phyloP scores from a whole-genome alignment of 2,113 vertebrate species.

The Donacobius atricapilla region DNA sequence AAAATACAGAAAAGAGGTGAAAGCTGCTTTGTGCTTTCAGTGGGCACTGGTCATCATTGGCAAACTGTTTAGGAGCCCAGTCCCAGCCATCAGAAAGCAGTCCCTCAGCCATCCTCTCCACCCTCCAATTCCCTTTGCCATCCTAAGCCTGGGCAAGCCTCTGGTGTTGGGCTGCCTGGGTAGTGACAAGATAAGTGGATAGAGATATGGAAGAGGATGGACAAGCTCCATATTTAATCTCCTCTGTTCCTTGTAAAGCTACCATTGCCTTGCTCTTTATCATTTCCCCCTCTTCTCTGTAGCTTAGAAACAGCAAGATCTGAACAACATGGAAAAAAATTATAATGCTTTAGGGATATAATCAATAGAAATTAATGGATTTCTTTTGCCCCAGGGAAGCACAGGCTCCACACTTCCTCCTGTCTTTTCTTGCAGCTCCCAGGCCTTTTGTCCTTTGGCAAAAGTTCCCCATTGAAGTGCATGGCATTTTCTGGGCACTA shows the following conservation, averaged over 20 bases:
- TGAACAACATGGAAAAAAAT: background rate
- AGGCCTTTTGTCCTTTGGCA: constrained; percentile 43
- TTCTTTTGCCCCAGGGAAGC: background rate
- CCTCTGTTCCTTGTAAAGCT: background rate
- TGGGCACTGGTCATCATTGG: background rate
- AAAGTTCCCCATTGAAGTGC: constrained; percentile 28
- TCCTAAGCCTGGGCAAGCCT: background rate
- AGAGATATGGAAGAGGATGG: background rate
- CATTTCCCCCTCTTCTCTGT: background rate
- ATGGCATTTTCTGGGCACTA: constrained; percentile 66
- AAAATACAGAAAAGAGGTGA: background rate
- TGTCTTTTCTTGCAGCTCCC: constrained; percentile 27
- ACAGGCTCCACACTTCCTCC: constrained; percentile 7
- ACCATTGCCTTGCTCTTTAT: background rate
- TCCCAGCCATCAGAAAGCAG: background rate
- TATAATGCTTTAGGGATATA: background rate
- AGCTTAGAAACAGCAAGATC: background rate
- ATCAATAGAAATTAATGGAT: constrained; percentile 34
- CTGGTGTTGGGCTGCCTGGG: background rate
- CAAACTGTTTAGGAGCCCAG: background rate
- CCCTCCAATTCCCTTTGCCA: background rate
- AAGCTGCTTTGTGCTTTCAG: background rate
- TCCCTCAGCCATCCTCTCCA: background rate
- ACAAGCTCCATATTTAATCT: background rate
- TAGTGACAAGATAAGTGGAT: background rate